Evolutionary conservation across 2,797 vertebrate species (phyloP).

Genomic region (Arremon aurantiirostris): DNA sequence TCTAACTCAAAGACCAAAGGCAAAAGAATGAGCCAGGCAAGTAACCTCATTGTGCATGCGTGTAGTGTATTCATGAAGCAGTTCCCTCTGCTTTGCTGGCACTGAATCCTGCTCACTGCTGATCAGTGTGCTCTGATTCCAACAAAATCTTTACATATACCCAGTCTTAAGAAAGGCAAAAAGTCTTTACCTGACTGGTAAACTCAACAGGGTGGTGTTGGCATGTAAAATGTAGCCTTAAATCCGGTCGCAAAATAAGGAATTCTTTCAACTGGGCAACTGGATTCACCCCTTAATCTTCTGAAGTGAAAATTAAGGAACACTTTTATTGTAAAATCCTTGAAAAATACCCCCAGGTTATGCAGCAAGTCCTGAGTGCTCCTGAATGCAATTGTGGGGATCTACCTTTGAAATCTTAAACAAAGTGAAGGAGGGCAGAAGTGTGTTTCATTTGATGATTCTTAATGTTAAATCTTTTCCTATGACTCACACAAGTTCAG

Average conservation of each 20-base stretch:
- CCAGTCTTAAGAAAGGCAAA: neutral
- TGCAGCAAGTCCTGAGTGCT: neutral
- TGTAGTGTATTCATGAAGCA: neutral
- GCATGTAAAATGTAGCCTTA: neutral
- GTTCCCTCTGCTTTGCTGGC: neutral
- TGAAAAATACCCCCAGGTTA: neutral
- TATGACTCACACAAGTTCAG: neutral
- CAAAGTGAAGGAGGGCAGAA: neutral
- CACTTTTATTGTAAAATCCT: conserved; percentile 14
- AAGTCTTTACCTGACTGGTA: neutral
- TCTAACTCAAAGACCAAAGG: neutral
- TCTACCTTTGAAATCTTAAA: conserved; percentile 2
- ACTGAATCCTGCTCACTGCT: neutral
- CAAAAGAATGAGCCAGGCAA: neutral
- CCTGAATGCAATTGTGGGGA: neutral
- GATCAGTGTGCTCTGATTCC: neutral
- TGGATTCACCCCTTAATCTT: conserved; percentile 11
- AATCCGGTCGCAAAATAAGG: neutral
- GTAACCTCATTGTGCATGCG: accelerated
- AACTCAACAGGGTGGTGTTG: neutral
- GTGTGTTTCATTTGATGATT: neutral
- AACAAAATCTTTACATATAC: neutral
- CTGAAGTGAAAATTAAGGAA: conserved; percentile 34
- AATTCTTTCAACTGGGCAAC: neutral
- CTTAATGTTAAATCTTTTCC: neutral